Evolutionary conservation across 2,113 vertebrate species (phyloP).

Genomic region (Tupaia chinensis): DNA sequence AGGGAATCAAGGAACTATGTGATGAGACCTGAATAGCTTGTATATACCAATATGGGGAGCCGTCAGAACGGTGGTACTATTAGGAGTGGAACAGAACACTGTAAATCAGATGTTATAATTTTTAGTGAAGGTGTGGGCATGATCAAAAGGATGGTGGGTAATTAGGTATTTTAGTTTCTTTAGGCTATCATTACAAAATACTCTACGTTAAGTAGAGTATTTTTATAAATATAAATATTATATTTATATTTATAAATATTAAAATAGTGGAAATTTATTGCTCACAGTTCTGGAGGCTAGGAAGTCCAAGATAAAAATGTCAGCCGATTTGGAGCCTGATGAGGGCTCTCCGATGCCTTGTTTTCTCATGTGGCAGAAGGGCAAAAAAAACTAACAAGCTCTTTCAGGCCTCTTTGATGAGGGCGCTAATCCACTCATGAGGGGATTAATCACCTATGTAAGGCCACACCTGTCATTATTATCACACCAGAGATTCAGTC

Average conservation of each 20-base stretch:
- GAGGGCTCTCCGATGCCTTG: background rate
- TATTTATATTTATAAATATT: background rate
- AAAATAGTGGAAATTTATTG: background rate
- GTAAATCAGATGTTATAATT: background rate
- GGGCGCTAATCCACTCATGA: background rate
- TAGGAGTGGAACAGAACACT: background rate
- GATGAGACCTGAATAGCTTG: background rate
- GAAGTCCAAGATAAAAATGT: background rate
- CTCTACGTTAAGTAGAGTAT: too few relatives aligned
- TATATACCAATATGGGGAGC: background rate
- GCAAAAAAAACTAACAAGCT: background rate
- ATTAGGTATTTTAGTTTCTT: background rate
- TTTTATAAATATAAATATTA: too few relatives aligned
- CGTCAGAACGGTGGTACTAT: background rate
- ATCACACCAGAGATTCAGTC: background rate
- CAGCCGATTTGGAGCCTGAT: background rate
- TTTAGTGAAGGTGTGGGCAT: background rate
- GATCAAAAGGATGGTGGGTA: background rate
- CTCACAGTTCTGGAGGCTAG: background rate
- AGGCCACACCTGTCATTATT: background rate
- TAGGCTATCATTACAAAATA: background rate
- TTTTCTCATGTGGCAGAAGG: background rate
- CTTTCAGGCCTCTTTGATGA: background rate
- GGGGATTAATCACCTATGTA: background rate
- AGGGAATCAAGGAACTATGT: background rate